These are phyloP conservation scores for Rhynchonema sp. DNA, from an alignment of 2,888 invertebrate genomes.

Conservation along the genomic window DNA sequence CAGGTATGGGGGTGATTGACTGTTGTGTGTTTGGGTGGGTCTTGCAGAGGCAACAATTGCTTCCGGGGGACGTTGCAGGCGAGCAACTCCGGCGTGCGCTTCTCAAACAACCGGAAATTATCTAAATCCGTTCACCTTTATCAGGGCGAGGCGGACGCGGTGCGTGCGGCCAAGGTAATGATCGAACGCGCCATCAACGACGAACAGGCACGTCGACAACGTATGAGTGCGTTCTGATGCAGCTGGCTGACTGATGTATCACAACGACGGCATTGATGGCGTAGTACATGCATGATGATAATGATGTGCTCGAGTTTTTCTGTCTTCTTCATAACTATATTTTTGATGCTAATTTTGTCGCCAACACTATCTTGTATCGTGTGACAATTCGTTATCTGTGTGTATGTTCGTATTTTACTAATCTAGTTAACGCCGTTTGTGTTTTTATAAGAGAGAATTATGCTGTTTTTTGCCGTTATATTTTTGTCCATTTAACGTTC, in stretches of 20 bases:
- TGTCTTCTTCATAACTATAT: too few species aligned
- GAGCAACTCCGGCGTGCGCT: background rate
- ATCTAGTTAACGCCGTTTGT: too few species aligned
- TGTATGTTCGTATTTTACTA: background rate
- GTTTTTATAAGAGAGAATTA: too few species aligned
- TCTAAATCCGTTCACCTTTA: background rate
- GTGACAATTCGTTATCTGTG: too few species aligned
- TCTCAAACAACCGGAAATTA: background rate
- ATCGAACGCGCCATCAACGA: constrained; percentile 11
- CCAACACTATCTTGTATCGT: too few species aligned
- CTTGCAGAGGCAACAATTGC: background rate
- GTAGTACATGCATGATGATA: background rate
- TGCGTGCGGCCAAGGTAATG: constrained; percentile 12
- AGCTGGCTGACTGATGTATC: too few species aligned
- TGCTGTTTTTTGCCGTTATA: too few species aligned
- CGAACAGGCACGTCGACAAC: background rate
- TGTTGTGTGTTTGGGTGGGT: background rate
- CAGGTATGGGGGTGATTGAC: background rate
- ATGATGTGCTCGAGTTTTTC: background rate
- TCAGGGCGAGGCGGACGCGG: constrained; percentile 15
- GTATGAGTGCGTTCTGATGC: background rate
- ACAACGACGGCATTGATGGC: too few species aligned
- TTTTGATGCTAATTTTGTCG: too few species aligned
- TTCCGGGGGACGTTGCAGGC: background rate
- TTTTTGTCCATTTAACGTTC: too few species aligned